Evolutionary conservation across 2,888 invertebrate species (phyloP), one percentile per base, ranked within the genome.

Genomic region (Drosophila aldrichi): DNA sequence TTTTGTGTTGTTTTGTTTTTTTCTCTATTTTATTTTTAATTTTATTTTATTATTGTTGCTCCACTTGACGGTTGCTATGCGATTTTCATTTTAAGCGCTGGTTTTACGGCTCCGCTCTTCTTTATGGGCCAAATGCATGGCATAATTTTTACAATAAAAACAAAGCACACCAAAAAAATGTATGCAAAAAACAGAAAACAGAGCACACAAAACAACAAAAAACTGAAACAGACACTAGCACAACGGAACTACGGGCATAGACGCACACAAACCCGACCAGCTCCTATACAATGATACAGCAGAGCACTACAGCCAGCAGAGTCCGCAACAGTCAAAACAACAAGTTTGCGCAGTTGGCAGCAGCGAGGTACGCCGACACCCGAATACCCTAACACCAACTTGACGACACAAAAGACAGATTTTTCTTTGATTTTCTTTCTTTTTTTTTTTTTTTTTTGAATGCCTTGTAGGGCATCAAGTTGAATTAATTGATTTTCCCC

Each of bases 41-140:
- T 54, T 32, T 18, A 34, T 70, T 58, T 70, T 69, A 58, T 65
- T 82, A 64, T 79, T 80, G 74, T 72, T 70, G 77, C 70, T 60
- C 54, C 77, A 68, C 77, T 80, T 85, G 67, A 67, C 58, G 84
- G 83, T 82, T 83, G 89, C 84, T 63, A 76, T 69, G 88, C 74
- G 74, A 72, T 71, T 57, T 63, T 59, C 57, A 77, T 61, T 76
- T 77, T 60, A 77, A 63, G 56, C 52, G 66, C 48, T 59, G 65
- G 41, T 79, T 82, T 79, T 85, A 82, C 67, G 52, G 64, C 82
- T 52, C 49, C 36, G 36, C 49, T 69, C 60, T 43, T 34, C 77
- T 89, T 87, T 87, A 77, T 84, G 81, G 88, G 79, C 89, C 74
- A 83, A 83, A 76, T 88, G 81, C 79, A 87, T 73, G 77, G 69